A percentile compares a stretch with the other conserved stretches of the same genome.
Conservation (phyloP, 2,113 vertebrate genomes). For the Chaetodon auriga region DNA sequence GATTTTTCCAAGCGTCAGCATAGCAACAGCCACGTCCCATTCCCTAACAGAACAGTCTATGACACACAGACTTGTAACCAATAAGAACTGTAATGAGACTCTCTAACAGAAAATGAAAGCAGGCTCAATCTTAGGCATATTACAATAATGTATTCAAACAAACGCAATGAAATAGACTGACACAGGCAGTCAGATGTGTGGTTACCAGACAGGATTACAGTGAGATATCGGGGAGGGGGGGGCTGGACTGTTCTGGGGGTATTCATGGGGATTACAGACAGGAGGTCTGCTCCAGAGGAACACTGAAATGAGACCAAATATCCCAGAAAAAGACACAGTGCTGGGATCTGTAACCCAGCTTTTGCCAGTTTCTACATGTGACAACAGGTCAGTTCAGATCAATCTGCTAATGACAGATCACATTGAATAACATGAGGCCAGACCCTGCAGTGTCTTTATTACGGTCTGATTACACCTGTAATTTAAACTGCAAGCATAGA, state of each 20-base stretch:
- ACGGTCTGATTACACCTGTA: conserved; percentile 1
- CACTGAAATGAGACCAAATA: conserved; percentile 45
- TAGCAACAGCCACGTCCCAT: conserved; percentile 81
- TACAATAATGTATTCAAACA: conserved; percentile 55
- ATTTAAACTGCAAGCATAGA: background rate
- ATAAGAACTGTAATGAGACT: conserved; percentile 78
- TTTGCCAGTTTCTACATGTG: background rate
- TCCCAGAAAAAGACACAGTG: conserved; percentile 24
- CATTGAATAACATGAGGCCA: conserved; percentile 10
- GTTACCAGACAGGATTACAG: conserved; percentile 75
- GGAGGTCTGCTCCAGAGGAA: conserved; percentile 21
- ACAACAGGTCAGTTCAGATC: background rate
- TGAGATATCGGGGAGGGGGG: conserved; percentile 17
- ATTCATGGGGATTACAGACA: conserved; percentile 61
- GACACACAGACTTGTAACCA: conserved; percentile 80
- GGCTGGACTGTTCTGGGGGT: conserved; percentile 46
- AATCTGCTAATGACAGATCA: background rate
- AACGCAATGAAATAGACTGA: conserved; percentile 51
- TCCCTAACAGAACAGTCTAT: conserved; percentile 77
- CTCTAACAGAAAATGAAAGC: conserved; percentile 57
- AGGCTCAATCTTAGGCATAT: conserved; percentile 53
- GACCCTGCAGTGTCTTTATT: background rate
- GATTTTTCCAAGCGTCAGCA: conserved; percentile 79
- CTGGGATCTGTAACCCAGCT: conserved; percentile 11
- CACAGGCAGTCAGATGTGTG: conserved; percentile 55